Evolutionary conservation across 2,113 vertebrate genomes (phyloP), one percentile per base, ranked within the genome.

Genomic region (Dipodomys merriami): DNA sequence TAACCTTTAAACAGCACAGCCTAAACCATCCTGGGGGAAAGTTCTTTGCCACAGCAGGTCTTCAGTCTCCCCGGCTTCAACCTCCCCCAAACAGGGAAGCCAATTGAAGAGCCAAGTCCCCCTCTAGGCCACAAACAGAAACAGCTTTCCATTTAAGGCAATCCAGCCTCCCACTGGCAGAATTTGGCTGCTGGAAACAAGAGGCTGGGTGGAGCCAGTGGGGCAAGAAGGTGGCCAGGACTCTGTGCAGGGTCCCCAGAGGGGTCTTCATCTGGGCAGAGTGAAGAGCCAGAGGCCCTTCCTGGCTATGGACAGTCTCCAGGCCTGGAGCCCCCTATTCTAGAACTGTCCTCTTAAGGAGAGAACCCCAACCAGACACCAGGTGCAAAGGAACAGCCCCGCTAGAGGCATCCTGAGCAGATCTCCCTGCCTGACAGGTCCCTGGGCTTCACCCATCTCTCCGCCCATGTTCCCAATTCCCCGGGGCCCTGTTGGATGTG

Each of bases 111-210:
- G 73, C 64, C 60, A 88, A 39, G 57, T 86, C 2, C 69, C 46
- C 67, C 72, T 1, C 2, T 29, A 22, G 9, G 49, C 18, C 73
- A 53, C 80, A 88, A 5, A 35, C 68, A 95, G 91, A 85, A 78
- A 2, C 10, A 78, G 95, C 68, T 73, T 96, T 95, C 98, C 98
- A 98, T 98, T 97, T 98, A 98, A 98, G 98, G 98, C 88, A 96
- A 90, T 97, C 1, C 91, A 95, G 92, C 91, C 84, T 94, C 91
- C 39, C 2, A 71, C 92, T 90, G 96, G 69, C 57, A 33, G 3
- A 29, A 46, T 73, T 65, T 1, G 95, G 80, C 94, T 91, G 18
- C 69, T 49, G 92, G 72, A 86, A 94, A 95, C 95, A 94, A 95
- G 91, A 94, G 91, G 77, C 91, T 88, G 96, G 95, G 93, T 88